A percentile compares a stretch with the other conserved stretches of the same genome.
phyloP scores from a whole-genome alignment of 2,797 vertebrate genomes.

The Chiloscyllium punctatum region DNA sequence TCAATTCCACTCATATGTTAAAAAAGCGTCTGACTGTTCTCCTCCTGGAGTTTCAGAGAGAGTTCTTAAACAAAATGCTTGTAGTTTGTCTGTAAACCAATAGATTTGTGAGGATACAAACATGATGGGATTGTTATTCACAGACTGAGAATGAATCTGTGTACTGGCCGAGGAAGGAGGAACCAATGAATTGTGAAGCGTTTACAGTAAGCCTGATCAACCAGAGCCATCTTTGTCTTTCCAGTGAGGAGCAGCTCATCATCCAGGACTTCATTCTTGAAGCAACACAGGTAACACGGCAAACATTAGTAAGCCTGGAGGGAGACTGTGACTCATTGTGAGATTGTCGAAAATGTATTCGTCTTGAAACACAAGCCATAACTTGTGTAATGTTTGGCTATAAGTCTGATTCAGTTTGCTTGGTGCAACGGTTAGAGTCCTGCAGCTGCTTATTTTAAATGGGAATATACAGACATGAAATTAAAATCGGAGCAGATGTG shows the following conservation, averaged over 20 bases:
- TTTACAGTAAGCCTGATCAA: conserved; percentile 80
- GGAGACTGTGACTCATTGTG: not conserved
- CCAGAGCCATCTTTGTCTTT: conserved; percentile 75
- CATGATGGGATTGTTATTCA: not conserved
- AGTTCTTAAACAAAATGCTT: not conserved
- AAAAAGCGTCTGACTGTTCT: not conserved
- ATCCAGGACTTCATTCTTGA: conserved; percentile 84
- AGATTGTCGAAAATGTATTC: not conserved
- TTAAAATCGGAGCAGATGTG: too few relatives aligned
- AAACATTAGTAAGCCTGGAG: not conserved
- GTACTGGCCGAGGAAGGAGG: conserved; percentile 81
- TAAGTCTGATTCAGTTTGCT: too few relatives aligned
- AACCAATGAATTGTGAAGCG: conserved; percentile 74
- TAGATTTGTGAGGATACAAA: too few relatives aligned
- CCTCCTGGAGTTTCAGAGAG: not conserved
- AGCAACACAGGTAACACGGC: conserved; percentile 74
- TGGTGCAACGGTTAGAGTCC: too few relatives aligned
- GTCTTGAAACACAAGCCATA: not conserved
- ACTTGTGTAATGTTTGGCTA: not conserved
- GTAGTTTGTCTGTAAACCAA: not conserved
- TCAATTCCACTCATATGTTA: not conserved
- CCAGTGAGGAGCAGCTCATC: conserved; percentile 82
- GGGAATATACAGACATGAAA: too few relatives aligned
- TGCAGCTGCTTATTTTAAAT: too few relatives aligned
- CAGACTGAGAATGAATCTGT: conserved; percentile 70